phyloP scores from a whole-genome alignment of 2,888 invertebrate species.

The Drosophila gaucha region DNA sequence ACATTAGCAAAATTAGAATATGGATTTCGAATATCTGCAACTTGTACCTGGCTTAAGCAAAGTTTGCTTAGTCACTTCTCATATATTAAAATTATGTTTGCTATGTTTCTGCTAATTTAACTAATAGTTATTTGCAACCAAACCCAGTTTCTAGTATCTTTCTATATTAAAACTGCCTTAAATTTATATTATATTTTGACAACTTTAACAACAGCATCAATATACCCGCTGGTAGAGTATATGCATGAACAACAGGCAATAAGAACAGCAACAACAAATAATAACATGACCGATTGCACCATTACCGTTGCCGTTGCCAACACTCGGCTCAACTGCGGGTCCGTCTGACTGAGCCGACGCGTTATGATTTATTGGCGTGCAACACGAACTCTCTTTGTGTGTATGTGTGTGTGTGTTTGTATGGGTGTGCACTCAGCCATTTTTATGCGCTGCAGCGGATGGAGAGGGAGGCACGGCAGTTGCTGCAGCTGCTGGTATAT shows the following conservation, averaged over 20 bases:
- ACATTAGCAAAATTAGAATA: no score
- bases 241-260: slow-evolving; percentile 1
- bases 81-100: no score
- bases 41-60: no score
- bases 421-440: slow-evolving; percentile 61
- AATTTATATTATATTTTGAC: background rate
- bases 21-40: no score
- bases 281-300: slow-evolving; percentile 75
- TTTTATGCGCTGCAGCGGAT: slow-evolving; percentile 38
- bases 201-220: background rate
- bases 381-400: slow-evolving; percentile 61
- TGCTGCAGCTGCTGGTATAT: slow-evolving; percentile 31
- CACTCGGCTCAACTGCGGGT: slow-evolving; percentile 36
- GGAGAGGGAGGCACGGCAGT: background rate
- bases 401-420: slow-evolving; percentile 4
- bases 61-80: no score
- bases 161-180: no score
- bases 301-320: slow-evolving; percentile 58
- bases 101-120: no score
- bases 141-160: no score
- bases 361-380: slow-evolving; percentile 78
- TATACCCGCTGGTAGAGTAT: slow-evolving; percentile 1
- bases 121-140: no score
- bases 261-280: slow-evolving; percentile 40
- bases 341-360: slow-evolving; percentile 50